A percentile compares a stretch with the other conserved stretches of the same genome.
Evolutionary conservation across 2,113 vertebrate genomes (phyloP).

Genomic region (Thymallus thymallus): DNA sequence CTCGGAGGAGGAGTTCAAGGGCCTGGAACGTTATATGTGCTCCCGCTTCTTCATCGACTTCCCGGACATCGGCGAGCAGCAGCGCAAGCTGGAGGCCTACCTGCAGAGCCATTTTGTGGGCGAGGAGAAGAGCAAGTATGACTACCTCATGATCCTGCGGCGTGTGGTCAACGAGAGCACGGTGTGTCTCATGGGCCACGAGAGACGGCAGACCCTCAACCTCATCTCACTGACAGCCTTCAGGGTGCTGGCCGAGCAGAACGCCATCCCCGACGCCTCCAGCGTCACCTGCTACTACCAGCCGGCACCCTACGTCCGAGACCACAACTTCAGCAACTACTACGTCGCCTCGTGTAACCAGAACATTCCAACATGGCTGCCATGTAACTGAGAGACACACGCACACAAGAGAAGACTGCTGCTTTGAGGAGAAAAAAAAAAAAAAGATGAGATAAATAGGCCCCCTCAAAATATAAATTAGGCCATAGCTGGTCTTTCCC

Average conservation of each 20-base stretch:
- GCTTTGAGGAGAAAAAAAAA: conserved; percentile 18
- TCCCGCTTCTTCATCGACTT: too few species aligned
- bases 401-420: conserved; percentile 23
- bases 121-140: conserved; percentile 93
- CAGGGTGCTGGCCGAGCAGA: conserved; percentile 90
- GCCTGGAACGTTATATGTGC: conserved; percentile 75
- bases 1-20: conserved; percentile 87
- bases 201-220: conserved; percentile 77
- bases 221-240: conserved; percentile 91
- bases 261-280: conserved; percentile 88
- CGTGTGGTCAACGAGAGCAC: conserved; percentile 96
- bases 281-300: conserved; percentile 98
- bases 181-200: conserved; percentile 95
- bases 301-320: conserved; percentile 91
- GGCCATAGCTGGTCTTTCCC: conserved; percentile 55
- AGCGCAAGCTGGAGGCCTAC: too few species aligned
- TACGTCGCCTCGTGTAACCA: conserved; percentile 88
- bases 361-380: conserved; percentile 94
- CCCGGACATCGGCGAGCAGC: too few species aligned
- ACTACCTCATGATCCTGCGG: conserved; percentile 94
- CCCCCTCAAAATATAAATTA: background rate
- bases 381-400: conserved; percentile 82
- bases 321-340: conserved; percentile 98
- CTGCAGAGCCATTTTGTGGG: conserved; percentile 94
- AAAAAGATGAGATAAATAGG: background rate